Evolutionary conservation across 2,797 vertebrate species (phyloP).

Genomic region (Poecile montanus): DNA sequence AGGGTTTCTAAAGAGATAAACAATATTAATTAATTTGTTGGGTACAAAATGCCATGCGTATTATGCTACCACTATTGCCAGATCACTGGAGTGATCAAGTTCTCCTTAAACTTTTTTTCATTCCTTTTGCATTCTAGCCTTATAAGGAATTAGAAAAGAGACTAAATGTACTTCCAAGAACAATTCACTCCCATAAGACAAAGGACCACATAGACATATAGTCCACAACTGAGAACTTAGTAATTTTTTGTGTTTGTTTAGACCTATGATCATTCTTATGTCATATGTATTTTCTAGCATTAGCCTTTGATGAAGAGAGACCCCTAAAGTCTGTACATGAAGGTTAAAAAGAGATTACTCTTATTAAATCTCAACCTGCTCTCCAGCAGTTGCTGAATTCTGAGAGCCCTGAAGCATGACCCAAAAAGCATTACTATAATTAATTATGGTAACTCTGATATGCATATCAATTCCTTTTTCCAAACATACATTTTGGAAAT

Average conservation of each 20-base stretch:
- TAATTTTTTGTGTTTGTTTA: neutral
- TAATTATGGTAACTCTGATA: constrained; percentile 50
- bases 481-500: constrained; percentile 16
- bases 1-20: constrained; percentile 7
- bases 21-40: constrained; percentile 9
- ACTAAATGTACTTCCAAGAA: neutral
- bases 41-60: neutral
- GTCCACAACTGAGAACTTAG: neutral
- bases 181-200: neutral
- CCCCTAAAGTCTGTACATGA: neutral
- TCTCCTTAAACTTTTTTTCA: neutral
- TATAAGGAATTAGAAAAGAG: neutral
- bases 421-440: constrained; percentile 54
- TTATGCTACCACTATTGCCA: neutral
- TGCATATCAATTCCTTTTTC: constrained; percentile 29
- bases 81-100: neutral
- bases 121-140: neutral
- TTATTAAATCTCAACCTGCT: constrained; percentile 15
- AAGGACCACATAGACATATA: rapidly evolving
- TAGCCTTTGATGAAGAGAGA: neutral
- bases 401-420: constrained; percentile 48
- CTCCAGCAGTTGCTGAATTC: constrained; percentile 32
- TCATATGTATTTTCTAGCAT: neutral
- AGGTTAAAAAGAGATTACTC: constrained; percentile 35
- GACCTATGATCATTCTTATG: neutral